A percentile compares a stretch with the other conserved stretches of the same genome.
These are phyloP conservation scores for Recurvirostra avosetta DNA, from an alignment of 2,113 vertebrate species.

Conservation along the genomic window DNA sequence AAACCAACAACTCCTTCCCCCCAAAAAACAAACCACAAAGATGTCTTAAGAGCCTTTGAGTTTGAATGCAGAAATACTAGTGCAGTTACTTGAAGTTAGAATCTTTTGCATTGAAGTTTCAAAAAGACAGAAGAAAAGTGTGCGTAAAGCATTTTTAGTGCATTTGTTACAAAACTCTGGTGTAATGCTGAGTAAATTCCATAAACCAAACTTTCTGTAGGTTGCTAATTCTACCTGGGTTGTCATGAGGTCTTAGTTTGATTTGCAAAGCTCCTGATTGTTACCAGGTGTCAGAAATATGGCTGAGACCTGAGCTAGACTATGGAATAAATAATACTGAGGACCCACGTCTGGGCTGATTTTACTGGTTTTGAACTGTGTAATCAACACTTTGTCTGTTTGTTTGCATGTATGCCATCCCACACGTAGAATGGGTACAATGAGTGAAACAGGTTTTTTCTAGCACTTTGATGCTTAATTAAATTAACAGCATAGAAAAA, in stretches of 20 bases:
- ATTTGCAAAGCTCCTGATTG: neutral
- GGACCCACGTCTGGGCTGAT: rapidly evolving
- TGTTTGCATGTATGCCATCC: neutral
- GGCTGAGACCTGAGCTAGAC: neutral
- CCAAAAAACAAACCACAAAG: neutral
- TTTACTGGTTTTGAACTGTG: neutral
- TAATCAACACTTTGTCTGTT: neutral
- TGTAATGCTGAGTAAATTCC: neutral
- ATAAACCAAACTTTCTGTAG: neutral
- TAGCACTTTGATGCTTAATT: neutral
- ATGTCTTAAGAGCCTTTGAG: neutral
- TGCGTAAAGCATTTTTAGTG: neutral
- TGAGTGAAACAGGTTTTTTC: neutral
- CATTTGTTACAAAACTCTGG: neutral
- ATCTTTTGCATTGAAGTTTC: neutral
- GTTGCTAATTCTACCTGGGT: neutral
- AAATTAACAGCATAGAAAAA: neutral
- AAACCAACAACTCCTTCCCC: neutral
- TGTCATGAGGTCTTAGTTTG: neutral
- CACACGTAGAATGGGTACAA: rapidly evolving
- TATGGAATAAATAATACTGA: neutral
- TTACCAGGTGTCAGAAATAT: rapidly evolving
- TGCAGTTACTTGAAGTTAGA: neutral
- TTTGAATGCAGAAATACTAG: neutral
- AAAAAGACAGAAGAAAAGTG: neutral